Percentiles rank a stretch among this genome's conserved stretches.
Conservation (phyloP, 2,113 vertebrate species). For the Aphelocoma coerulescens region DNA sequence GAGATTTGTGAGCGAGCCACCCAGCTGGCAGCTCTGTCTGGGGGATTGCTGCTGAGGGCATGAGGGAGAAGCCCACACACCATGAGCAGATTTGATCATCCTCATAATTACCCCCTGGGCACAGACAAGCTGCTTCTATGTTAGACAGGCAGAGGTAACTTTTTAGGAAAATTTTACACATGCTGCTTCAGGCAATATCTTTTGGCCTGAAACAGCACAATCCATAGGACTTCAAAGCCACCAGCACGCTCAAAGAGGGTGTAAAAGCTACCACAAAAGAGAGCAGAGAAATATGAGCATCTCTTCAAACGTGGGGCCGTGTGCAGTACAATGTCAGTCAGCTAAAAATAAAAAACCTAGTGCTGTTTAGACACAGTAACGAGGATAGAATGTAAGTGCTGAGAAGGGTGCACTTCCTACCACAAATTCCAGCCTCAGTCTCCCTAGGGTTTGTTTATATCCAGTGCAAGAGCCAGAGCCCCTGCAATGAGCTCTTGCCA, state of each 20-base stretch:
- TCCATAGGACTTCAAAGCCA: neutral
- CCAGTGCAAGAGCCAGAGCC: neutral
- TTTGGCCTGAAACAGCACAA: neutral
- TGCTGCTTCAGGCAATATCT: neutral
- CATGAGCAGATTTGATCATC: constrained; percentile 15
- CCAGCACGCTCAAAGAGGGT: neutral
- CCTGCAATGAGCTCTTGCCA: neutral
- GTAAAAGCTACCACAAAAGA: constrained; percentile 10
- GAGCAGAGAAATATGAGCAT: neutral
- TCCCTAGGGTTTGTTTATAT: fast-evolving
- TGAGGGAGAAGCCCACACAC: constrained; percentile 36
- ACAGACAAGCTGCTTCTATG: neutral
- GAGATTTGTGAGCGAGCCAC: neutral
- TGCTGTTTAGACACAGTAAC: neutral
- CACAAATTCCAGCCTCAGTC: neutral
- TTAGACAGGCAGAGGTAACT: neutral
- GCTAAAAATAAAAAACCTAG: neutral
- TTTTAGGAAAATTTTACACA: constrained; percentile 18
- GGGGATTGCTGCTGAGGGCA: neutral
- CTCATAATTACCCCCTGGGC: constrained; percentile 2
- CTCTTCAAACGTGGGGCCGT: neutral
- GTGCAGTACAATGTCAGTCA: neutral
- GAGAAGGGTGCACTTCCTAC: neutral
- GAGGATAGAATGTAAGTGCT: neutral
- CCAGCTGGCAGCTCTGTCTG: constrained; percentile 25